Evolutionary conservation across 2,113 vertebrate genomes (phyloP), one percentile per base, ranked within the genome.

Genomic region (Callorhinus ursinus): DNA sequence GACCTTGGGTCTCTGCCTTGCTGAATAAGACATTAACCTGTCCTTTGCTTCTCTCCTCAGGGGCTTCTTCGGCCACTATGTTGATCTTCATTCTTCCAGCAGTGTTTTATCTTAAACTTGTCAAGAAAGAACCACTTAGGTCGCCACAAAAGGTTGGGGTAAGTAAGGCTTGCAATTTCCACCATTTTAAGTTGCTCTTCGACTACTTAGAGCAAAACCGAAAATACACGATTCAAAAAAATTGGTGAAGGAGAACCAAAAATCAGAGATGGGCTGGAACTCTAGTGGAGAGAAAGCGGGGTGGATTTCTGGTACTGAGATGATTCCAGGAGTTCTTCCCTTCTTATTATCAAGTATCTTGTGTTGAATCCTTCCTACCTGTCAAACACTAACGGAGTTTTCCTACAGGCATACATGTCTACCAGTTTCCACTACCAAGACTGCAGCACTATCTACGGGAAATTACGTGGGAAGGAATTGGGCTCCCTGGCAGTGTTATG

Each of bases 1-100:
- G 24, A 22, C 33, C 39, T 67, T 0, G 0, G 10, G 55, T 18
- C 9, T 36, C 49, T 81, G 39, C n/a, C 28, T 61, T 69, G 33
- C 8, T 19, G 0, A 28, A 2, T 13, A 5, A 79, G 26, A 46
- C 18, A 31, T 1, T 86, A 81, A 82, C 42, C 16, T 31, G 28
- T 26, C 57, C 31, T n/a, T 1, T 69, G 21, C 76, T 65, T 97
- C 53, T 96, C 18, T 93, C 90, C 88, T 16, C 97, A 99, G 99
- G 99, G 24, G 99, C 99, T 2, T 99, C 99, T 95, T 99, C 99
- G 0, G 99, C 99, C 72, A 99, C 99, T 0, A 99, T 99, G 99
- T 98, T 99, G 94, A 99, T 99, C 98, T 99, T 99, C 92, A 99
- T 99, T 97, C 99, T 99, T 7, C 99, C 99, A 1, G 99, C 99